These are phyloP conservation scores for Cyclargus thomasi DNA, from an alignment of 1,140 invertebrate species.

Conservation along the genomic window DNA sequence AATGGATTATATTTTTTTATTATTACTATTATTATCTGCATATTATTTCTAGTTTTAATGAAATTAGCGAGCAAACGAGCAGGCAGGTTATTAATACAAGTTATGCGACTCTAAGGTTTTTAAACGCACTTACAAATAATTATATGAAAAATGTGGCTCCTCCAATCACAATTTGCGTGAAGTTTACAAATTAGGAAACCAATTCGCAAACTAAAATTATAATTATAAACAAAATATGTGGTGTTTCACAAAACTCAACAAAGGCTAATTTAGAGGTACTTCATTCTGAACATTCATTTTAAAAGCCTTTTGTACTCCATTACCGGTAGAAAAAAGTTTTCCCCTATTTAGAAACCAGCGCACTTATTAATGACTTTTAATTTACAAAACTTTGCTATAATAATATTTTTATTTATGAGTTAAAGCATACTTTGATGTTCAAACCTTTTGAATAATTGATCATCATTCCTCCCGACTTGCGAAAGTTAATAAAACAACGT, in stretches of 20 bases:
- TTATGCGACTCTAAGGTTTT: no score
- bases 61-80: no score
- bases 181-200: no score
- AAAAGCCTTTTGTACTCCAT: conserved; percentile 12
- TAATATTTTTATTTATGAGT: background rate
- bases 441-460: background rate
- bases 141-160: no score
- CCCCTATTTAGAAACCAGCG: background rate
- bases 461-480: background rate
- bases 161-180: no score
- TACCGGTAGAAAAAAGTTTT: conserved; percentile 2
- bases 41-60: no score
- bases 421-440: conserved; percentile 1
- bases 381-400: conserved; percentile 5
- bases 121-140: no score
- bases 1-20: no score
- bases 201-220: background rate
- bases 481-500: background rate
- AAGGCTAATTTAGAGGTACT: conserved; percentile 10
- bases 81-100: no score
- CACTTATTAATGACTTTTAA: conserved; percentile 11
- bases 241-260: conserved; percentile 1
- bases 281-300: conserved; percentile 9
- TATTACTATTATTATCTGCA: no score
- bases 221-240: background rate